Percentiles rank a stretch among this genome's conserved stretches.
Conservation (phyloP, 2,113 vertebrate species). For the Heterotilapia buettikoferi region DNA sequence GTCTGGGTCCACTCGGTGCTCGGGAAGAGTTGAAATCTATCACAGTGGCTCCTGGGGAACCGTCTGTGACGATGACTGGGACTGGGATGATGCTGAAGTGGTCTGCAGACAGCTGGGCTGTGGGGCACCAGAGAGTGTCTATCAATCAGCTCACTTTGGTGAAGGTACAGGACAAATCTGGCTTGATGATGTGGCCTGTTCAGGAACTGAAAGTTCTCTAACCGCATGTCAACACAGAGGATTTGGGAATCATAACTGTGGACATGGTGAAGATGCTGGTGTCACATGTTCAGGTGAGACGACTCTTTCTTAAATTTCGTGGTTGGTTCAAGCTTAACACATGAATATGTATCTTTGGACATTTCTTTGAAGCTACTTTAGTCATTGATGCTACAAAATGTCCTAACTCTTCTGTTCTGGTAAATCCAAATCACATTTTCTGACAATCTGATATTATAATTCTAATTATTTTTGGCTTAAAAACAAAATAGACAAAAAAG, state of each 20-base stretch:
- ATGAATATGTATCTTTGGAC: background rate
- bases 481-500: background rate
- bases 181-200: background rate
- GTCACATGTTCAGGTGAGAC: background rate
- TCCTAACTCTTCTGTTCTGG: background rate
- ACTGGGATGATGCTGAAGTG: background rate
- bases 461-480: background rate
- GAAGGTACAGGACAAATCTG: background rate
- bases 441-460: background rate
- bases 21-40: background rate
- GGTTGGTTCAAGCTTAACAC: background rate
- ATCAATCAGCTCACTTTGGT: background rate
- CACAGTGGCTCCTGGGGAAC: background rate
- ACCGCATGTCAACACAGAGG: background rate
- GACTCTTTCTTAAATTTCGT: background rate
- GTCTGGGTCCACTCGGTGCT: background rate
- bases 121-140: fast-evolving
- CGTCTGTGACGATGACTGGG: background rate
- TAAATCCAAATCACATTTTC: background rate
- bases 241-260: background rate
- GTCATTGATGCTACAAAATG: background rate
- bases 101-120: background rate
- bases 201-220: background rate
- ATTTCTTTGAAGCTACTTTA: background rate
- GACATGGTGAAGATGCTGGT: background rate